Evolutionary conservation across 2,113 vertebrate genomes (phyloP).

Genomic region (Sminthopsis crassicaudata): DNA sequence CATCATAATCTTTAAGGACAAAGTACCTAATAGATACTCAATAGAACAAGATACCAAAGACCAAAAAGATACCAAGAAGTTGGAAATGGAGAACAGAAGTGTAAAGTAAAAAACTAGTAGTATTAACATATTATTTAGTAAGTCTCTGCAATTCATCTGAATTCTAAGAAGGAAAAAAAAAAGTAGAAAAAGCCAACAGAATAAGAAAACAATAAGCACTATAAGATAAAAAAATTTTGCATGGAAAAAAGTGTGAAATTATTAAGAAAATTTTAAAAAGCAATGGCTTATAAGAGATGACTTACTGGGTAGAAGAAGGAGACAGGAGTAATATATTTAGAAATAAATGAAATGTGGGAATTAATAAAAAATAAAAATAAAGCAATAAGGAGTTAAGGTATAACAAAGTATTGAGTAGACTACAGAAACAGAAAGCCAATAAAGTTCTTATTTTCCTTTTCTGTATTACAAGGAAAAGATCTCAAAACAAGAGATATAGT

Average conservation of each 20-base stretch:
- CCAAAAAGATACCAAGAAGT: conserved; percentile 19
- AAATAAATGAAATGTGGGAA: background rate
- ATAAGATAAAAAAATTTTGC: background rate
- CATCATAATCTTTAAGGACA: background rate
- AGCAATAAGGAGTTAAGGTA: background rate
- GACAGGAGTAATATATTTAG: background rate
- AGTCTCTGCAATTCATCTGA: conserved; percentile 2
- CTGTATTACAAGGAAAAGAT: background rate
- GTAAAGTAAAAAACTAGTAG: background rate
- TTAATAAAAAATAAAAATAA: conserved; percentile 11
- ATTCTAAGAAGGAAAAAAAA: background rate
- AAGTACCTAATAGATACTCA: background rate
- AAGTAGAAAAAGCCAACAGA: conserved; percentile 1
- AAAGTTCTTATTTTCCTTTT: background rate
- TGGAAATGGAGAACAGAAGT: background rate
- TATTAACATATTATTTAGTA: background rate
- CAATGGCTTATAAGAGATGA: background rate
- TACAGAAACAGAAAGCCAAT: background rate
- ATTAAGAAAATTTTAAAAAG: conserved; percentile 50
- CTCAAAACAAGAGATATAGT: conserved; percentile 8
- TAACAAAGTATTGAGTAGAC: conserved; percentile 11
- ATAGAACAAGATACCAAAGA: background rate
- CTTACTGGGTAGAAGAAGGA: background rate
- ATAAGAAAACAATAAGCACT: background rate
- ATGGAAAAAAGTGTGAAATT: conserved; percentile 32